Evolutionary conservation across 2,797 vertebrate genomes (phyloP), one percentile per base, ranked within the genome.

Genomic region (Xerus rutilus): DNA sequence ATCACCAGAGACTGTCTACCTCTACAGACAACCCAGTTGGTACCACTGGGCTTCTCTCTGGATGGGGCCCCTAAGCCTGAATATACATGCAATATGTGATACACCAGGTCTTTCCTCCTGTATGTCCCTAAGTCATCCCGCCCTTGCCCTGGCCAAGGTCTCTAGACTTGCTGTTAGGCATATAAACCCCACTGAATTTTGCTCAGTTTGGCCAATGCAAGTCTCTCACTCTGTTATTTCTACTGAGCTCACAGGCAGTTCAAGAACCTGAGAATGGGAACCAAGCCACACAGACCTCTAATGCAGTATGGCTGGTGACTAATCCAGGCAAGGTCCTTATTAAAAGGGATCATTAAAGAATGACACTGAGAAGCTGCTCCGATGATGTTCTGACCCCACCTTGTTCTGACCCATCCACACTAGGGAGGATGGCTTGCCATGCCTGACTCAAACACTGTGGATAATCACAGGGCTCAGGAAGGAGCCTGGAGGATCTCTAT

Each of bases 301-400:
- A 5, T 35, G 18, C 74, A 3, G 3, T 1, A 2, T n/a, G 32
- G 45, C 82, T 45, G 35, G 14, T 25, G 6, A 7, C 43, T 17
- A 15, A 32, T 28, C n/a, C 52, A 39, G 76, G 70, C 54, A 9
- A 65, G 21, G 47, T 17, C 57, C 87, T 86, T 12, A 0, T n/a
- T 15, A 1, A 57, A 39, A 25, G 88, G 35, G 49, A 49, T 83
- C 81, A 57, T 28, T 14, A 18, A 85, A 32, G 43, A 57, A 49
- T 9, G 84, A 5, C 52, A 5, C 0, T 20, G 21, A 70, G 17
- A 23, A 64, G 49, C 17, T 0, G 0, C 45, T 28, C 74, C 81
- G 20, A 10, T 4, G 1, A 3, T 0, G 3, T 10, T 43, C 25
- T n/a, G 7, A 5, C 10, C 49, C 47, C 12, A 4, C 10, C 52